Conservation (phyloP, 2,113 vertebrate genomes). For the Lagopus muta region DNA sequence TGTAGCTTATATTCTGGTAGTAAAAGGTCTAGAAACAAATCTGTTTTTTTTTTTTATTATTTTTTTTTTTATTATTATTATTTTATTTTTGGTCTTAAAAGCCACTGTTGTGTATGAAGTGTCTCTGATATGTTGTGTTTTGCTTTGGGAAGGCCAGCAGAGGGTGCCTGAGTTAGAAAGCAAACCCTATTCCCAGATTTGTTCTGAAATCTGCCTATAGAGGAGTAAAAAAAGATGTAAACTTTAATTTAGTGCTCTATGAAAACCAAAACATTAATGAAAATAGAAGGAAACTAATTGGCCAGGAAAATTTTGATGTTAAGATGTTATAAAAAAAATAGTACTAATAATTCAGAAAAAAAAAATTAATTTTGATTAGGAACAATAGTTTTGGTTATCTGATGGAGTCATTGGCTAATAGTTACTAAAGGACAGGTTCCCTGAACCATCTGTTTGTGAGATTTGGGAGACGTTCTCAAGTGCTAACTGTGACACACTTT, state of each 20-base stretch:
- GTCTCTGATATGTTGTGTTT: conserved; percentile 20
- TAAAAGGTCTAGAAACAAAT: neutral
- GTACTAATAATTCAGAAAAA: neutral
- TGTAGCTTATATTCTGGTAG: neutral
- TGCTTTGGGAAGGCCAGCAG: conserved; percentile 58
- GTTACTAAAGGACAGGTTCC: neutral
- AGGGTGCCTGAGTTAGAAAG: conserved; percentile 51
- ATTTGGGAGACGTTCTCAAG: neutral
- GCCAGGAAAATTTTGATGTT: neutral
- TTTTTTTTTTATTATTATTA: neutral
- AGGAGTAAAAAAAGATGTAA: neutral
- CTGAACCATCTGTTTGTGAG: neutral
- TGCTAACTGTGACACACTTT: neutral
- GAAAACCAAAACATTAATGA: neutral
- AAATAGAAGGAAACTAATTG: neutral
- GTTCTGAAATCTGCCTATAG: neutral
- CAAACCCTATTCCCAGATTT: neutral
- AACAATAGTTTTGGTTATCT: neutral
- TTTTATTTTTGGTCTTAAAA: neutral
- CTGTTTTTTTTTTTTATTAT: neutral
- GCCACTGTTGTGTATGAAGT: neutral
- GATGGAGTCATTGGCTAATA: neutral
- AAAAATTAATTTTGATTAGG: neutral
- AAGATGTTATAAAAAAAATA: neutral
- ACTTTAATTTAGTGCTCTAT: neutral